Conservation (phyloP, 2,113 vertebrate genomes). For the Ivindomyrus marchei region DNA sequence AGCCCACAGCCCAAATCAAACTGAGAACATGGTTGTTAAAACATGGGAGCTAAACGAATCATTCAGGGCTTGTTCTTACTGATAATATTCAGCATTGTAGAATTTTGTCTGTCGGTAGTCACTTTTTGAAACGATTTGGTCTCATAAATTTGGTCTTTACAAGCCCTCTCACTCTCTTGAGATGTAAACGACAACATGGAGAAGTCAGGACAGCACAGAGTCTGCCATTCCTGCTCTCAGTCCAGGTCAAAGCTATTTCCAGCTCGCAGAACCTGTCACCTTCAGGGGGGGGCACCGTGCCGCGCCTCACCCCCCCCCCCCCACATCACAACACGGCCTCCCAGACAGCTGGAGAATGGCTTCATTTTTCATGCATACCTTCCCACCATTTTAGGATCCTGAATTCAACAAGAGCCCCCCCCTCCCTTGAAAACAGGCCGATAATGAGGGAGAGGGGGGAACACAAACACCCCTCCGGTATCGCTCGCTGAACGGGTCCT, state of each 20-base stretch:
- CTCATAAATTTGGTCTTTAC: constrained; percentile 17
- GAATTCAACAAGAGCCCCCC: constrained; percentile 12
- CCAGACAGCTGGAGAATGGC: constrained; percentile 57
- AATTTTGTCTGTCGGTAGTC: constrained; percentile 42
- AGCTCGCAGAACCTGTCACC: constrained; percentile 40
- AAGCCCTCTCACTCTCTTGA: constrained; percentile 30
- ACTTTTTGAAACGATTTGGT: background rate
- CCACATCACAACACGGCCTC: constrained; percentile 32
- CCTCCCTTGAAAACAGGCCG: background rate
- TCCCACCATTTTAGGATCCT: constrained; percentile 32
- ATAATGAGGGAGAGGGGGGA: background rate
- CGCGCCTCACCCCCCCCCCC: background rate
- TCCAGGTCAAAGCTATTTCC: constrained; percentile 51
- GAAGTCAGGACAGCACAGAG: constrained; percentile 44
- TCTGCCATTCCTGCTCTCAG: constrained; percentile 39
- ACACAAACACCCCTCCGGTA: background rate
- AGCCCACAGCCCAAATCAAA: background rate
- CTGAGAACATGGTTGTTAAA: background rate
- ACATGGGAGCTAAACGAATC: background rate
- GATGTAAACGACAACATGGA: constrained; percentile 38
- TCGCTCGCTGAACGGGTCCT: background rate
- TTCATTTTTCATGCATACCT: constrained; percentile 55
- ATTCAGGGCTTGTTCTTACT: background rate
- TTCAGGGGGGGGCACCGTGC: constrained; percentile 46
- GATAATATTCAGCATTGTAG: background rate